A percentile compares a stretch with the other conserved stretches of the same genome.
Conservation (phyloP, 2,113 vertebrate genomes). For the Fregata magnificens region DNA sequence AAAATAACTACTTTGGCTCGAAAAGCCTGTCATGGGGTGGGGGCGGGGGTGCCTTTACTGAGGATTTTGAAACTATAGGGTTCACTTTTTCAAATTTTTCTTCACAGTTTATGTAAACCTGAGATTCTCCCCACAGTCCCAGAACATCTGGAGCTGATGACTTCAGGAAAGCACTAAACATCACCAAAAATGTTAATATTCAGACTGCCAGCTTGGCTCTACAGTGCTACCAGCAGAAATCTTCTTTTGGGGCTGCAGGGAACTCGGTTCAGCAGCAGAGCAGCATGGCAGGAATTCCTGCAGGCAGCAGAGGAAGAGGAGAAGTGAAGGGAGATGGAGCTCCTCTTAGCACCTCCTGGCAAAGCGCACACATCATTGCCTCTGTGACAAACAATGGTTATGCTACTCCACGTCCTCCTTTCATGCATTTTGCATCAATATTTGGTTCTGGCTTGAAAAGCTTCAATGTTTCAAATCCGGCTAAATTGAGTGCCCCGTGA, state of each 20-base stretch:
- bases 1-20: neutral
- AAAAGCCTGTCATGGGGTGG: neutral
- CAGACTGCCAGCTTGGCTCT: neutral
- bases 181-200: neutral
- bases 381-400: neutral
- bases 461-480: neutral
- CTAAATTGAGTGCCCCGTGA: neutral
- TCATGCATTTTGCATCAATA: neutral
- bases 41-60: neutral
- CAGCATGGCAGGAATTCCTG: neutral
- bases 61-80: neutral
- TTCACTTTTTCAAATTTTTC: neutral
- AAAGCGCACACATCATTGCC: neutral
- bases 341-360: neutral
- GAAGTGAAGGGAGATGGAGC: neutral
- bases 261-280: neutral
- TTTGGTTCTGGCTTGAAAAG: neutral
- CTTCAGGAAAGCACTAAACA: neutral
- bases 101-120: neutral
- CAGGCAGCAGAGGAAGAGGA: neutral
- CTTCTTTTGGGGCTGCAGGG: neutral
- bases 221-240: neutral
- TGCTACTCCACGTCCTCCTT: rapidly evolving
- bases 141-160: neutral
- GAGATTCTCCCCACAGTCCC: neutral